Conservation (phyloP, 2,113 vertebrate genomes). For the Vulpes vulpes region DNA sequence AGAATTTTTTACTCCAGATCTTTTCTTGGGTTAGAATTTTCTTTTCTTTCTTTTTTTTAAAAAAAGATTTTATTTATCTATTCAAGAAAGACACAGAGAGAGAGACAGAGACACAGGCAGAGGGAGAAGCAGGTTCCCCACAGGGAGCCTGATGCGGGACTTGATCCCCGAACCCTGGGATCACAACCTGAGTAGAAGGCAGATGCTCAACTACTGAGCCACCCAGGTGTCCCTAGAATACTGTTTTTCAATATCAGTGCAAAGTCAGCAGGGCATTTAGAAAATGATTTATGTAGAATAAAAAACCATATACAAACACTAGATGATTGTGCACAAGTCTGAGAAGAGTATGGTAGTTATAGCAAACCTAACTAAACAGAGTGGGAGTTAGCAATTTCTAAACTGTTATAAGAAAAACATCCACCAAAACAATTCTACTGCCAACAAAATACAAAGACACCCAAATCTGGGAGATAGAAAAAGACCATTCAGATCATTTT, state of each 20-base stretch:
- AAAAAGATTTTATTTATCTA: too few relatives aligned
- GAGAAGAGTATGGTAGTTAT: neutral
- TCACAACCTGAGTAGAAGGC: too few relatives aligned
- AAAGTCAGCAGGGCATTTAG: neutral
- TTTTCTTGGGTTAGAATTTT: conserved; percentile 11
- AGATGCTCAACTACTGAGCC: too few relatives aligned
- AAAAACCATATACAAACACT: neutral
- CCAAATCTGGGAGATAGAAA: neutral
- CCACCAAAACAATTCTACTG: neutral
- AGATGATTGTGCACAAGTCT: neutral
- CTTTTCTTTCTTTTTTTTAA: too few relatives aligned
- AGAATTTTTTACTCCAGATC: conserved; percentile 17
- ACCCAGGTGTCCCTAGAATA: neutral
- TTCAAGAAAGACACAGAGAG: too few relatives aligned
- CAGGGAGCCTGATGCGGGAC: too few relatives aligned
- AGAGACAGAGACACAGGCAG: too few relatives aligned
- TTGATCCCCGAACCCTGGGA: too few relatives aligned
- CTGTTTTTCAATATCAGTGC: neutral
- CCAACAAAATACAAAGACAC: neutral
- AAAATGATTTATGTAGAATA: neutral
- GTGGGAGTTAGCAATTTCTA: neutral
- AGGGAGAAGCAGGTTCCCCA: too few relatives aligned
- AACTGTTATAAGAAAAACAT: neutral
- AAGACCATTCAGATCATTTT: neutral
- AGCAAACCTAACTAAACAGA: conserved; percentile 7